Base-by-base conservation (phyloP, 2,888 invertebrate species). In the Ennomos erosarius region DNA sequence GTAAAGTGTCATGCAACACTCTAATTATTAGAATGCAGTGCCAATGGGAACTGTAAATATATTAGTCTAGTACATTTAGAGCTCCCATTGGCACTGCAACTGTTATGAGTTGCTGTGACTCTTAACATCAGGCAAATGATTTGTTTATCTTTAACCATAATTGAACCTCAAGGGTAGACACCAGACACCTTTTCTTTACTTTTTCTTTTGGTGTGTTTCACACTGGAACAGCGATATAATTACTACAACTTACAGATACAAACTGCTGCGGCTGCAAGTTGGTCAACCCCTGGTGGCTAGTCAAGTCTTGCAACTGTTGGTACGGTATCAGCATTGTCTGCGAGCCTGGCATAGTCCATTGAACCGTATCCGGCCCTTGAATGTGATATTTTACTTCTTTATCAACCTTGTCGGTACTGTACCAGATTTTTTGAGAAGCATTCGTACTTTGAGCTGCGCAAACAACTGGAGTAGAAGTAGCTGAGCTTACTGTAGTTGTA, bases 281-380 rank as follows among this genome's bases (percentile, higher is more conserved):
- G 10, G 84, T 66, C 53, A 91, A 62, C 8, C 87, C 88, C 36
- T 84, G 71, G 62, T 89, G 91, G 63, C 79, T 82, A 2, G 88
- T 74, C 33, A 91, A 74, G 40, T 92, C 92, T 63, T 92, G 92
- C 3, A 92, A 68, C 61, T 91, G 91, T 66, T 92, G 92, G 59
- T 92, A 92, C 3, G 92, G 92, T 60, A 92, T 91, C 56, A 91
- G 67, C 92, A 92, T 92, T 9, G 92, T 92, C 65, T 92, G 92
- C 0, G 90, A 88, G 0, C 90, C 90, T 0, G 92, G 92, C 56
- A 92, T 76, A 0, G 88, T 79, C 92, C 91, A 91, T 64, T 92
- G 92, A 65, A 92, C 83, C 0, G 84, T 85, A 35, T 92, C 92
- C 11, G 82, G 73, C 2, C 91, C 90, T 78, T 91, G 91, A 55